Base-by-base conservation (phyloP, 2,797 vertebrate species). In the Chaetophractus vellerosus region DNA sequence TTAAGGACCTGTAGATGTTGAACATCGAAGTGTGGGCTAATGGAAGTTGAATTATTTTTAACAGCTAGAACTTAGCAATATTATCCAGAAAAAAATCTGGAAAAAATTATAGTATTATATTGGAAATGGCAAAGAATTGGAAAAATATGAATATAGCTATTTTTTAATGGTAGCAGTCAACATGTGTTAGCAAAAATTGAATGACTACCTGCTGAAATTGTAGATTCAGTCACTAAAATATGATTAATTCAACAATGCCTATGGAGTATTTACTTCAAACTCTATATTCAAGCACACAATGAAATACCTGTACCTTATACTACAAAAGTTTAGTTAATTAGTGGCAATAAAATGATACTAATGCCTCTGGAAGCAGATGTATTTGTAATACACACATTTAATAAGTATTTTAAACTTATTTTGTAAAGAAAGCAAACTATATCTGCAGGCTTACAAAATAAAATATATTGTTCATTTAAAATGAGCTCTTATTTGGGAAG, bases 171-270 rank as follows among this genome's bases (percentile, higher is more conserved):
- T 48, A 21, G 18, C 48, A 82, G 2, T 81, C 63, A 68, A 92
- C 31, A 26, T 75, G 63, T 31, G 64, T 75, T 81, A 55, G 26
- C 41, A 21, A 23, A 90, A 86, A 48, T 71, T 81, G 59, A 55
- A 74, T 52, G 41, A 9, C 33, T 12, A 61, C 5, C 79, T 80
- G 23, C 23, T 69, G 3, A 89, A 85, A 86, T 74, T 69, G 28
- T 61, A 69, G 41, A 2, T 89, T 94, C 5, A 63, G 7, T 80
- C 19, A 89, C 55, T 80, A 84, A 92, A 96, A 52, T 89, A 63
- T n/a, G 68, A 45, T 4, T 52, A 61, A 3, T 74, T 18, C 19
- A 38, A 33, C 23, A 75, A 66, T 48, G 6, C 9, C n/a, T 57
- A 72, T 55, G 3, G n/a, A 75, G 5, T 61, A 71, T 93, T 23